Percentiles rank a stretch among this genome's conserved stretches.
Evolutionary conservation across 1,140 invertebrate genomes (phyloP).

Genomic region (Condylostylus longicornis): DNA sequence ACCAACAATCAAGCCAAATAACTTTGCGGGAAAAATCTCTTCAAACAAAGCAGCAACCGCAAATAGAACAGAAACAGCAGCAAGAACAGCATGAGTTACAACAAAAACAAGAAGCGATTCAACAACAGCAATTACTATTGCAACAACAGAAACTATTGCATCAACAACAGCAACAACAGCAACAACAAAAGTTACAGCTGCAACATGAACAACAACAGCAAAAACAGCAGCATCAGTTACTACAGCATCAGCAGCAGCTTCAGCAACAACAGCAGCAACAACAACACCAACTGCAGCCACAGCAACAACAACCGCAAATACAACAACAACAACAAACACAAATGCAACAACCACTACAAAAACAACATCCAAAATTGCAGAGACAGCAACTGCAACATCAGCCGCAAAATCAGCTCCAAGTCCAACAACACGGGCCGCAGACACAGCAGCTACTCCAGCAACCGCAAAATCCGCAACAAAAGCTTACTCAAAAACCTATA

Average conservation of each 20-base stretch:
- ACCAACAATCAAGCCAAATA: slow-evolving; percentile 1
- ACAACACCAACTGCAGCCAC: slow-evolving; percentile 14
- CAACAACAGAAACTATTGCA: slow-evolving; percentile 3
- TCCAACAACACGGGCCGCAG: slow-evolving; percentile 26
- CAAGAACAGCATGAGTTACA: neutral
- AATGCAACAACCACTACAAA: slow-evolving; percentile 1
- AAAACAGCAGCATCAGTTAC: slow-evolving; percentile 5
- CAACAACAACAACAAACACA: slow-evolving; percentile 1
- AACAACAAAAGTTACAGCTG: slow-evolving; percentile 3
- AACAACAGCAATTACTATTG: neutral
- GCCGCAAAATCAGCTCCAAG: neutral
- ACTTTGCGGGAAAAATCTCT: slow-evolving; percentile 1
- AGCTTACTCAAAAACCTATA: slow-evolving; percentile 7
- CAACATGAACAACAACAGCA: neutral
- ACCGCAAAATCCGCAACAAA: slow-evolving; percentile 31
- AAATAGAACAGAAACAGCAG: neutral
- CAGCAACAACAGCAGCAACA: slow-evolving; percentile 1
- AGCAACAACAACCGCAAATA: slow-evolving; percentile 9
- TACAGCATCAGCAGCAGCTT: neutral
- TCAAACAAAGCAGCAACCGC: neutral
- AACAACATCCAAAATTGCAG: neutral
- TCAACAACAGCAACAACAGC: slow-evolving; percentile 1
- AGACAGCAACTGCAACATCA: neutral
- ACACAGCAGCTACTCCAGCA: slow-evolving; percentile 38
- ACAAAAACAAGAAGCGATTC: neutral